Conservation (phyloP, 2,113 vertebrate genomes). For the Hirundichthys speculiger region DNA sequence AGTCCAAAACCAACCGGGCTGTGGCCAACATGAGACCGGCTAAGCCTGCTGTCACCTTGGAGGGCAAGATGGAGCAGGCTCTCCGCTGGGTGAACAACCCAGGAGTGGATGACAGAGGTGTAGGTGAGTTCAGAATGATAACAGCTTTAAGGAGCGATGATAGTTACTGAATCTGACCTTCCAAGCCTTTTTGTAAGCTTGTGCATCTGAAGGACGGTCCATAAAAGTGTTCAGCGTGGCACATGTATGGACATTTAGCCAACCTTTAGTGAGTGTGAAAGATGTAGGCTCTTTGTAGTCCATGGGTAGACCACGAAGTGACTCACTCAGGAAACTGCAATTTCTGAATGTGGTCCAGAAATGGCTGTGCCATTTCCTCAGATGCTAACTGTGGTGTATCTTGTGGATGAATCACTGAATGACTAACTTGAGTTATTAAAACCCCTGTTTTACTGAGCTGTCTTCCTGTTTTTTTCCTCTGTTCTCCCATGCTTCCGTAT, state of each 20-base stretch:
- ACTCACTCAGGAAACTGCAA: no score
- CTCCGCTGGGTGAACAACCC: slow-evolving; percentile 97
- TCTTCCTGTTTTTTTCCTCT: slow-evolving; percentile 35
- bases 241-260: no score
- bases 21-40: slow-evolving; percentile 94
- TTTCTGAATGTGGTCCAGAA: neutral
- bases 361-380: slow-evolving; percentile 31
- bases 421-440: slow-evolving; percentile 15
- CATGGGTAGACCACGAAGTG: no score
- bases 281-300: no score
- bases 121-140: slow-evolving; percentile 83
- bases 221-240: no score
- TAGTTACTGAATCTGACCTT: neutral
- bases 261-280: no score
- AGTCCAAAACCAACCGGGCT: slow-evolving; percentile 94
- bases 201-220: neutral
- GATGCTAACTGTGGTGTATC: slow-evolving; percentile 13
- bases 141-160: slow-evolving; percentile 5
- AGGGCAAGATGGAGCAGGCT: slow-evolving; percentile 98
- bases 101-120: slow-evolving; percentile 92
- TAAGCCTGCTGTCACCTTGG: slow-evolving; percentile 94
- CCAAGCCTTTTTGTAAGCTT: neutral
- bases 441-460: slow-evolving; percentile 18
- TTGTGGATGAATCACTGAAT: slow-evolving; percentile 30
- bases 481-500: slow-evolving; percentile 60